Evolutionary conservation across 2,888 invertebrate species (phyloP).

Genomic region (Scaeva pyrastri): DNA sequence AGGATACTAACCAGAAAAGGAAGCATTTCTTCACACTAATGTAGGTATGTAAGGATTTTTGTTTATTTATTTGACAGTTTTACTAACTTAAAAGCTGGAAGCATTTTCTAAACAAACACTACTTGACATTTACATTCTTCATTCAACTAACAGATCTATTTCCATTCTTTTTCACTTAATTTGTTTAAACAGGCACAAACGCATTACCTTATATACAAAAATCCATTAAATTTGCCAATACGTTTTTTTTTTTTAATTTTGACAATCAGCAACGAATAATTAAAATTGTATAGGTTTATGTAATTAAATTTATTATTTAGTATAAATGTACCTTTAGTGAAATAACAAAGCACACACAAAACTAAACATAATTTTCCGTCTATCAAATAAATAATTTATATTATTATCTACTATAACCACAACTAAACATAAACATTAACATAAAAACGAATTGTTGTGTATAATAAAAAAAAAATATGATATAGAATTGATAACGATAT

Average conservation of each 20-base stretch:
- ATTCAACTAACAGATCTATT: too few species aligned
- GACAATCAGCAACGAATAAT: conserved; percentile 74
- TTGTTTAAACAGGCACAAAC: conserved; percentile 27
- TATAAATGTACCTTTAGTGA: conserved; percentile 58
- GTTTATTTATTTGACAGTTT: too few species aligned
- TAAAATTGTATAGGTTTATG: conserved; percentile 30
- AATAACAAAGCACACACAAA: conserved; percentile 36
- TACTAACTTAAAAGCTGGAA: too few species aligned
- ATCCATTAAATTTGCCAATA: conserved; percentile 45
- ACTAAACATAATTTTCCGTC: conserved; percentile 67
- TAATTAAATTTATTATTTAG: conserved; percentile 30
- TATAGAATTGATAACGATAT: conserved; percentile 52
- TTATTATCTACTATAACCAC: conserved; percentile 34
- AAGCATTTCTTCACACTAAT: too few species aligned
- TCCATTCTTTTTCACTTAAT: too few species aligned
- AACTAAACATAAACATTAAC: conserved; percentile 15
- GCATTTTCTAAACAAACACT: too few species aligned
- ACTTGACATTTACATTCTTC: too few species aligned
- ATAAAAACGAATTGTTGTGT: conserved; percentile 48
- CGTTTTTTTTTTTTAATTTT: conserved; percentile 49
- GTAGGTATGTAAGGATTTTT: too few species aligned
- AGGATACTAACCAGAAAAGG: too few species aligned
- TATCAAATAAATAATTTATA: conserved; percentile 22
- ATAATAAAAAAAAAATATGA: conserved; percentile 29
- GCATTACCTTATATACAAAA: conserved; percentile 43